Conservation (phyloP, 2,113 vertebrate species). For the Cyrtonyx montezumae region DNA sequence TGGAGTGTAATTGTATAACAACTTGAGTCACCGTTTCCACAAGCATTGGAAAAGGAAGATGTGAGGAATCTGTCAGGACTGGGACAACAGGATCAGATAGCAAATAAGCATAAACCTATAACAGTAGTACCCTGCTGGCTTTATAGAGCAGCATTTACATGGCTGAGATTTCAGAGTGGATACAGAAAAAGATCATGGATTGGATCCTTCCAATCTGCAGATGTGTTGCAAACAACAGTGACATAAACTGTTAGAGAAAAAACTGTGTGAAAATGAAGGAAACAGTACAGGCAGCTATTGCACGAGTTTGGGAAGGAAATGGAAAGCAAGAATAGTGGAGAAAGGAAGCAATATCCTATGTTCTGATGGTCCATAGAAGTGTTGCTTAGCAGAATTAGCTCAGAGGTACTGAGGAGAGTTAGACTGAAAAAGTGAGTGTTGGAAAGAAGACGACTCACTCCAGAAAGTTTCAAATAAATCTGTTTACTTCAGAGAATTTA, state of each 20-base stretch:
- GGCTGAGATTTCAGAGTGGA: background rate
- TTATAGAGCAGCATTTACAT: background rate
- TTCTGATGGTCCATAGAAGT: background rate
- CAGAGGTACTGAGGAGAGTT: background rate
- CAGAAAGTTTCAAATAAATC: background rate
- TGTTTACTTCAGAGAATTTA: background rate
- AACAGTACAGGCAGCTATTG: background rate
- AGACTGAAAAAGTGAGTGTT: background rate
- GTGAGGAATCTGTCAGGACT: background rate
- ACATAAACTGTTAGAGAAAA: background rate
- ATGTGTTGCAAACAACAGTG: background rate
- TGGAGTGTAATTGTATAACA: background rate
- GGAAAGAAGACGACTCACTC: background rate
- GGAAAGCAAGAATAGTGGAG: background rate
- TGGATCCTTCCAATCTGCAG: background rate
- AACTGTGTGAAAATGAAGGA: background rate
- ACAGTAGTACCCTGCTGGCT: background rate
- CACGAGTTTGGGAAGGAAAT: background rate
- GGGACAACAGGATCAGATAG: background rate
- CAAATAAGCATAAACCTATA: background rate
- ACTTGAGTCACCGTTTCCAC: background rate
- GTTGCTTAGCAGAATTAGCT: background rate
- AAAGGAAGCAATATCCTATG: accelerated
- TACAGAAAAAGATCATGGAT: background rate
- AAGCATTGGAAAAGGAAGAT: background rate